These are phyloP conservation scores for Hipparchia semele DNA, from an alignment of 2,888 invertebrate genomes.

Conservation along the genomic window DNA sequence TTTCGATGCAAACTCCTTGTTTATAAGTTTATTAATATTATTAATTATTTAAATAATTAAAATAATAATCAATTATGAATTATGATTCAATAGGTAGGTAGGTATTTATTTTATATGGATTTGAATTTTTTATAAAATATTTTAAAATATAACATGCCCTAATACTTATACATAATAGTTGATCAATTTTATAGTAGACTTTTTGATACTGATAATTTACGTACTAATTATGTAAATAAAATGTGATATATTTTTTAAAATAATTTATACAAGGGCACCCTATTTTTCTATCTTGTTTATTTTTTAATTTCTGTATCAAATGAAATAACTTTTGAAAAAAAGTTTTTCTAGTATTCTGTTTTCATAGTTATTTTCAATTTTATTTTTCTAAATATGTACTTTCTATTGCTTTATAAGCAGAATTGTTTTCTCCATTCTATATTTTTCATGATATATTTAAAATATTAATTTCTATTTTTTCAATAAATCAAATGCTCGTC, in stretches of 20 bases:
- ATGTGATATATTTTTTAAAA: not conserved
- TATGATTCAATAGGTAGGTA: not conserved
- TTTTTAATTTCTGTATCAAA: conserved; percentile 38
- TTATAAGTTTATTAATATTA: conserved; percentile 8
- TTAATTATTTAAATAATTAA: not conserved
- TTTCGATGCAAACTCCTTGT: conserved; percentile 29
- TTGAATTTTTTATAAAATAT: conserved; percentile 14
- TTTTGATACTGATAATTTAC: not conserved
- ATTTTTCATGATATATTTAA: conserved; percentile 17
- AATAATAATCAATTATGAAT: not conserved
- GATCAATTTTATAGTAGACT: conserved; percentile 20
- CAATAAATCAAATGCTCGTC: conserved; percentile 30
- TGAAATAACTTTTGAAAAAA: conserved; percentile 65
- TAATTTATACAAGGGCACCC: conserved; percentile 11
- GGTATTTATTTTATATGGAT: conserved; percentile 7
- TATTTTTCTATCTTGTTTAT: conserved; percentile 40
- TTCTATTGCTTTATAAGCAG: conserved; percentile 29
- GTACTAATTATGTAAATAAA: conserved; percentile 21
- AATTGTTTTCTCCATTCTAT: conserved; percentile 26
- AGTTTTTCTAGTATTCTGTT: conserved; percentile 54
- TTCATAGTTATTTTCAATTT: conserved; percentile 44
- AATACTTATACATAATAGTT: not conserved
- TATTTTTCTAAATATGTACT: conserved; percentile 29
- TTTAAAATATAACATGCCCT: conserved; percentile 23
- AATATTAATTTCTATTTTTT: conserved; percentile 19